These are phyloP conservation scores for Belgica antarctica DNA, from an alignment of 2,888 invertebrate species.

Conservation along the genomic window DNA sequence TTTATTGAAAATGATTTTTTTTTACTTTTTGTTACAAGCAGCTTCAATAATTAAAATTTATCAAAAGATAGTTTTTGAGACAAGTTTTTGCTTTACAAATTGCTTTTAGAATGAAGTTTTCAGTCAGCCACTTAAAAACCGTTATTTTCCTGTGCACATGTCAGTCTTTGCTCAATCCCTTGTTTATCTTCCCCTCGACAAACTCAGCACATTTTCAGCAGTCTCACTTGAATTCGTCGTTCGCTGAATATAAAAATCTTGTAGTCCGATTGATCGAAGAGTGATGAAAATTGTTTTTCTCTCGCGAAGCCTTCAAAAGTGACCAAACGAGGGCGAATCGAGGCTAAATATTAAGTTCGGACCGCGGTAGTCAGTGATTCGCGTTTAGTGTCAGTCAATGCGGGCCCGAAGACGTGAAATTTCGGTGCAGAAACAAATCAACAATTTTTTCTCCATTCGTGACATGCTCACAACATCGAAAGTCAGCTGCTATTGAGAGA, in stretches of 20 bases:
- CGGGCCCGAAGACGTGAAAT: no score
- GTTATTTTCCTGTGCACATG: not conserved
- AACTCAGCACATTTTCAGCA: not conserved
- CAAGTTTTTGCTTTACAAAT: not conserved
- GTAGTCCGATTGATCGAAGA: not conserved
- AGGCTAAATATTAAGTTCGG: no score
- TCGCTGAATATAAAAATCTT: not conserved
- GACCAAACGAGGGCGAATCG: not conserved
- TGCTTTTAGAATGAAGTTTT: not conserved
- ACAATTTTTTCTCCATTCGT: conserved; percentile 27
- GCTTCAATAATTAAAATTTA: no score
- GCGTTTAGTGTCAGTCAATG: no score
- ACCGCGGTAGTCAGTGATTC: no score
- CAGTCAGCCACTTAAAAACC: no score
- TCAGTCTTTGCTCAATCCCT: not conserved
- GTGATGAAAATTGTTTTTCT: not conserved
- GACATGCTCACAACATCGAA: conserved; percentile 21
- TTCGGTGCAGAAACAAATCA: conserved; percentile 18
- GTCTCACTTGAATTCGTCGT: not conserved
- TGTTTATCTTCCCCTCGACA: no score
- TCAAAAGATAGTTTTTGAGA: not conserved
- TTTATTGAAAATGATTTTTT: no score
- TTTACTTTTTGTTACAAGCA: no score
- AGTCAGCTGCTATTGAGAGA: not conserved
- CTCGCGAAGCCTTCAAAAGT: not conserved